Conservation (phyloP, 1,140 invertebrate species). For the Drosophila willistoni region DNA sequence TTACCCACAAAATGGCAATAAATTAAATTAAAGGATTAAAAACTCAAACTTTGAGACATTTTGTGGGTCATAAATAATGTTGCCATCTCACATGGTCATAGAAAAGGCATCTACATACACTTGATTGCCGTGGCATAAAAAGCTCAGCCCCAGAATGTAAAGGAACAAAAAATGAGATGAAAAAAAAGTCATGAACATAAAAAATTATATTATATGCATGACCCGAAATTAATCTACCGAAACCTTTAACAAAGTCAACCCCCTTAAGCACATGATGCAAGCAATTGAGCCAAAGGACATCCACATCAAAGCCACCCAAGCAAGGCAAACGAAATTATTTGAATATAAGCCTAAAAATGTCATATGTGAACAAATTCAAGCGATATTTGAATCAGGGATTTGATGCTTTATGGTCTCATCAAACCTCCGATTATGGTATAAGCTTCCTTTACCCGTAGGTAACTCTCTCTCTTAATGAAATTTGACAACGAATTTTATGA, state of each 20-base stretch:
- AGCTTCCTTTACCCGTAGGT: neutral
- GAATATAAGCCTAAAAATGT: slow-evolving; percentile 71
- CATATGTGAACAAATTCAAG: slow-evolving; percentile 74
- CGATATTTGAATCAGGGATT: slow-evolving; percentile 27
- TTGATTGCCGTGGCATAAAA: slow-evolving; percentile 55
- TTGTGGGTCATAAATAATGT: slow-evolving; percentile 63
- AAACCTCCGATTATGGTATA: slow-evolving; percentile 1
- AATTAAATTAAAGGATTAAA: slow-evolving; percentile 65
- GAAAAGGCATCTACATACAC: slow-evolving; percentile 44
- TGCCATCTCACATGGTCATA: slow-evolving; percentile 30
- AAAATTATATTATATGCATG: slow-evolving; percentile 82
- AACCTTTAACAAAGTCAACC: slow-evolving; percentile 60
- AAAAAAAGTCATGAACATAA: slow-evolving; percentile 39
- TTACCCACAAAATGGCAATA: slow-evolving; percentile 50
- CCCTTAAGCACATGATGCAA: neutral
- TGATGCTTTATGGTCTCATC: slow-evolving; percentile 20
- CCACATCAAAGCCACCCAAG: slow-evolving; percentile 74
- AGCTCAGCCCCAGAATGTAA: neutral
- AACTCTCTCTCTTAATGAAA: no score
- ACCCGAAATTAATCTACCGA: slow-evolving; percentile 82
- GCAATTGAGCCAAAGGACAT: slow-evolving; percentile 4
- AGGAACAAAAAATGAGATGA: neutral
- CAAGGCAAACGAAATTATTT: slow-evolving; percentile 76
- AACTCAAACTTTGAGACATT: slow-evolving; percentile 42
- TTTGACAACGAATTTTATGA: neutral